phyloP scores from a whole-genome alignment of 2,797 vertebrate genomes.

The Dendrocincla fuliginosa region DNA sequence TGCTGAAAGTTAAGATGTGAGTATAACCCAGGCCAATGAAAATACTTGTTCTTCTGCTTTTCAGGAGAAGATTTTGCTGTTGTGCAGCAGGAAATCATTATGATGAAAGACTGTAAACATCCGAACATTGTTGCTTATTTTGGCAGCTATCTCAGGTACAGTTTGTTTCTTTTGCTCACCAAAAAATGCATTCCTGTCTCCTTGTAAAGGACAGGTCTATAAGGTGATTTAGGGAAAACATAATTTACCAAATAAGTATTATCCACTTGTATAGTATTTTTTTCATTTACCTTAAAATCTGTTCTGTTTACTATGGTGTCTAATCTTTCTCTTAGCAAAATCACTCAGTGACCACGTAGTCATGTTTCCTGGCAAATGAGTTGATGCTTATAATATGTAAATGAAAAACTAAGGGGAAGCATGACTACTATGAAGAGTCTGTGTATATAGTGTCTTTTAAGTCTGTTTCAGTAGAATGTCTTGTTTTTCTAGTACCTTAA shows the following conservation, averaged over 20 bases:
- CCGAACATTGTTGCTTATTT: constrained; percentile 99
- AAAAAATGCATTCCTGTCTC: not conserved
- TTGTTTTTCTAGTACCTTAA: not conserved
- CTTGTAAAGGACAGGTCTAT: not conserved
- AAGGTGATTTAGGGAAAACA: not conserved
- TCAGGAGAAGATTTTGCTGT: constrained; percentile 98
- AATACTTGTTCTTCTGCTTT: constrained; percentile 62
- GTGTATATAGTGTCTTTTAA: not conserved
- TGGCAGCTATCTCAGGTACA: constrained; percentile 98
- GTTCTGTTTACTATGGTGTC: not conserved
- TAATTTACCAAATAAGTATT: not conserved
- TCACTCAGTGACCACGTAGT: not conserved
- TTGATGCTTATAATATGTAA: not conserved
- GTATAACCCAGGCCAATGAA: not conserved
- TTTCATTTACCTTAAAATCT: not conserved
- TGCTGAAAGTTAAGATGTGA: not conserved
- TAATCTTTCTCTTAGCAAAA: not conserved
- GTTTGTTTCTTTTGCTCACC: constrained; percentile 54
- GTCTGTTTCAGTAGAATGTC: not conserved
- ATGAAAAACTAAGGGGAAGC: not conserved
- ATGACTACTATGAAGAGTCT: not conserved
- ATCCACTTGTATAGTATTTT: not conserved
- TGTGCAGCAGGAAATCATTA: constrained; percentile 99
- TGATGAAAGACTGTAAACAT: constrained; percentile 99
- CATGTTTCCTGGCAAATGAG: not conserved